Base-by-base conservation (phyloP, 2,888 invertebrate genomes). In the Nemurella pictetii region DNA sequence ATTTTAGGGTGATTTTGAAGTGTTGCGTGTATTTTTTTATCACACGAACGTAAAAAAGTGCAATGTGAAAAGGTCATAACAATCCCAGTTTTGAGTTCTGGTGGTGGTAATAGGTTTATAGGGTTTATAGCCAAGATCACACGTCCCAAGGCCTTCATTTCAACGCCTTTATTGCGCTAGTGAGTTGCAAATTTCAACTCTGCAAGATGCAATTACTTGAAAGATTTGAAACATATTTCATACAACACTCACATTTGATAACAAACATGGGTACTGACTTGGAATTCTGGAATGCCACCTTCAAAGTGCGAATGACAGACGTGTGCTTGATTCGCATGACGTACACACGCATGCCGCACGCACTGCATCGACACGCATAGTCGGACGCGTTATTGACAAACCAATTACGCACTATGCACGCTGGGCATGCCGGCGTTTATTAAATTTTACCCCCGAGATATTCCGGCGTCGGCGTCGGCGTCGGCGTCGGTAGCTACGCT, bases 321-420 rank as follows among this genome's bases (percentile, higher is more conserved):
- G 12, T 26, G 26, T 55, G 55, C 55, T n/a, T 35, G 55, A 55
- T 3, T 55, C 3, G 55, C 55, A 55, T 20, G 9, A 12, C 55
- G 55, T 20, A 12, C 30, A 12, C 30, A 78, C 7, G 78, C 28
- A 30, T 3, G 5, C 15, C 5, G 29, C 78, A 78, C 78, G 55
- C 55, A 55, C 55, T 20, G 9, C 55, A 55, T 2, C 55, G 55
- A 3, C 55, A 55, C 55, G 55, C 55, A 1, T 55, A 20, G 55
- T 20, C 20, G 55, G 83, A 83, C 83, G 83, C 85, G 80, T 82
- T 84, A 82, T 84, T 85, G 85, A 84, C 84, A 84, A 85, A 85
- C 81, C 85, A 85, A 85, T 85, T 85, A 82, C 84, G 29, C 55
- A 28, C 5, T n/a, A 28, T n/a, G 29, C 82, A 12, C 55, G 27